These are phyloP conservation scores for Electrophaes corylata DNA, from an alignment of 2,888 invertebrate species.

Conservation along the genomic window DNA sequence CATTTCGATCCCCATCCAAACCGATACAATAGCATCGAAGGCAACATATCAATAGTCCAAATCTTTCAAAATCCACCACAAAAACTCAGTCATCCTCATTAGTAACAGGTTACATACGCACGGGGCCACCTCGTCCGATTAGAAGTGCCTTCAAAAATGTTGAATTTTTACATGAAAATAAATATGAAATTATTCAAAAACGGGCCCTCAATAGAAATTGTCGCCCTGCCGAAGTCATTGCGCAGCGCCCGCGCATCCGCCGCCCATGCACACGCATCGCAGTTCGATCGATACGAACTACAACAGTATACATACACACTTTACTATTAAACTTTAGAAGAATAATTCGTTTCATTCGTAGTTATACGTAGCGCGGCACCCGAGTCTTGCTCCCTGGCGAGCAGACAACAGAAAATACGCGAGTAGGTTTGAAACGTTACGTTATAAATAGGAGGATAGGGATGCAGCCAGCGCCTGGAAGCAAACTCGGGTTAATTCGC, in stretches of 20 bases:
- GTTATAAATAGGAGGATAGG: neutral
- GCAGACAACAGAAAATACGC: neutral
- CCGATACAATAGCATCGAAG: conserved; percentile 92
- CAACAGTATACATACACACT: conserved; percentile 77
- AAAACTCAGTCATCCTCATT: conserved; percentile 53
- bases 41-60: conserved; percentile 83
- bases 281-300: conserved; percentile 69
- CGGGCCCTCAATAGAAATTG: conserved; percentile 95
- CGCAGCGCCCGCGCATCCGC: conserved; percentile 63
- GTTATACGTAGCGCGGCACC: conserved; percentile 76
- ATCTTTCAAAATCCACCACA: conserved; percentile 49
- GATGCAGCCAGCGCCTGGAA: conserved; percentile 27
- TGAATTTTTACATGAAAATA: conserved; percentile 92
- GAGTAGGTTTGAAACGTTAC: conserved; percentile 16
- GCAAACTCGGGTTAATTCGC: conserved; percentile 53
- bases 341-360: conserved; percentile 84
- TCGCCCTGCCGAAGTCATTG: conserved; percentile 87
- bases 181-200: conserved; percentile 88
- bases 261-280: conserved; percentile 60
- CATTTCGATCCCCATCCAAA: conserved; percentile 86
- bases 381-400: conserved; percentile 48
- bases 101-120: conserved; percentile 82
- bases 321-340: conserved; percentile 83
- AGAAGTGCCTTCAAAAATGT: conserved; percentile 96
- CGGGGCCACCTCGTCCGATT: conserved; percentile 97